A percentile compares a stretch with the other conserved stretches of the same genome.
phyloP scores from a whole-genome alignment of 2,888 invertebrate species.

The Dynastes maya region DNA sequence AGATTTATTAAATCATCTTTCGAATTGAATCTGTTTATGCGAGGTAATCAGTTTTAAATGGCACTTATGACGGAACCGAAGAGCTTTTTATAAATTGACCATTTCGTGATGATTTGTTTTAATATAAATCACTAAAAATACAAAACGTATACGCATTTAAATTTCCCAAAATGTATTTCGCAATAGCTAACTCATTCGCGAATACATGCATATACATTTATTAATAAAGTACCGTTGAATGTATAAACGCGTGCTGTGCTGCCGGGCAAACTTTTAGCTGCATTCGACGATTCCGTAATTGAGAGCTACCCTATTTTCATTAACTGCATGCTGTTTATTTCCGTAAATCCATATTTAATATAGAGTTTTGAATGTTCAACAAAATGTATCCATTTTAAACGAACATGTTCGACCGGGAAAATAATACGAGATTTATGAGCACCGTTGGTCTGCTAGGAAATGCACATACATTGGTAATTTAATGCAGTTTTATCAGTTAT shows the following conservation, averaged over 20 bases:
- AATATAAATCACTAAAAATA: slow-evolving; percentile 51
- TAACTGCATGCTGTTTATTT: slow-evolving; percentile 52
- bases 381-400: slow-evolving; percentile 51
- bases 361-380: slow-evolving; percentile 40
- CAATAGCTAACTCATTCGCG: neutral
- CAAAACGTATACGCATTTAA: slow-evolving; percentile 46
- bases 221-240: too few relatives aligned
- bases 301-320: slow-evolving; percentile 52
- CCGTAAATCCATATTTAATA: slow-evolving; percentile 52
- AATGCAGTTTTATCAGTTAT: slow-evolving; percentile 44
- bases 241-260: neutral
- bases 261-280: slow-evolving; percentile 13
- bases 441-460: slow-evolving; percentile 25
- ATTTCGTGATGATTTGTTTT: slow-evolving; percentile 50
- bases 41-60: slow-evolving; percentile 68
- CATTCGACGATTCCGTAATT: slow-evolving; percentile 32
- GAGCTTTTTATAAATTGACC: slow-evolving; percentile 49
- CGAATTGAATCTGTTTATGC: slow-evolving; percentile 67
- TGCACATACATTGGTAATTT: slow-evolving; percentile 35
- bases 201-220: slow-evolving; percentile 12
- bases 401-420: slow-evolving; percentile 51
- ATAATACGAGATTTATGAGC: slow-evolving; percentile 50
- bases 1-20: slow-evolving; percentile 70
- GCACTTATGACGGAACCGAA: slow-evolving; percentile 53
- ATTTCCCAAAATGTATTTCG: slow-evolving; percentile 34